Evolutionary conservation across 2,888 invertebrate genomes (phyloP).

Genomic region (Zootermopsis nevadensis): DNA sequence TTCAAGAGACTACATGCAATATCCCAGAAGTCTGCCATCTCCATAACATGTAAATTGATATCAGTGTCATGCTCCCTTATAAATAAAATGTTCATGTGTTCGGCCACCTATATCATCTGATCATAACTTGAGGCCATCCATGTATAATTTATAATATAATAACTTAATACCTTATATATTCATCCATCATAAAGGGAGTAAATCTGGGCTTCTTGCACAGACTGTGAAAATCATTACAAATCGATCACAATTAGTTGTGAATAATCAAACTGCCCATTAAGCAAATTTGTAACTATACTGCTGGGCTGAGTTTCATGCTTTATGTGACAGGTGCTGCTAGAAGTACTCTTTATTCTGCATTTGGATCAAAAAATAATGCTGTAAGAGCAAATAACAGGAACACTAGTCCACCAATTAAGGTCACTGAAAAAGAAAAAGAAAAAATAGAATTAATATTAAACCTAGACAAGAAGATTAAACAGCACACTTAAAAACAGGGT

Average conservation of each 20-base stretch:
- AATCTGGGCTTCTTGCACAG: not conserved
- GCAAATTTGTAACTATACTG: not conserved
- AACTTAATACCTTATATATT: not conserved
- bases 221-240: not conserved
- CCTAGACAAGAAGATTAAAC: no score
- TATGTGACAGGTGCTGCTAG: not conserved
- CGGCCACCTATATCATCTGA: no score
- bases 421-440: constrained; percentile 73
- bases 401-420: constrained; percentile 94
- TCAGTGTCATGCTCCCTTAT: no score
- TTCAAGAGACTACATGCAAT: no score
- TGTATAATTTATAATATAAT: not conserved
- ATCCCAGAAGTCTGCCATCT: no score
- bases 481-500: no score
- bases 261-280: not conserved
- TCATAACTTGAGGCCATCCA: no score
- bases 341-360: constrained; percentile 59
- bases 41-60: no score
- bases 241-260: not conserved
- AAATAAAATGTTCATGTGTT: no score
- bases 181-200: not conserved
- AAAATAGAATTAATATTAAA: not conserved
- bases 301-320: not conserved
- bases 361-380: constrained; percentile 87
- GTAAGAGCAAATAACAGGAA: constrained; percentile 95